Evolutionary conservation across 30 jellyfish, hydroid and myxozoan species (phyloP), one percentile per base, ranked within the genome.

Genomic region (Aurelia aurita complex sp. Pacific): DNA sequence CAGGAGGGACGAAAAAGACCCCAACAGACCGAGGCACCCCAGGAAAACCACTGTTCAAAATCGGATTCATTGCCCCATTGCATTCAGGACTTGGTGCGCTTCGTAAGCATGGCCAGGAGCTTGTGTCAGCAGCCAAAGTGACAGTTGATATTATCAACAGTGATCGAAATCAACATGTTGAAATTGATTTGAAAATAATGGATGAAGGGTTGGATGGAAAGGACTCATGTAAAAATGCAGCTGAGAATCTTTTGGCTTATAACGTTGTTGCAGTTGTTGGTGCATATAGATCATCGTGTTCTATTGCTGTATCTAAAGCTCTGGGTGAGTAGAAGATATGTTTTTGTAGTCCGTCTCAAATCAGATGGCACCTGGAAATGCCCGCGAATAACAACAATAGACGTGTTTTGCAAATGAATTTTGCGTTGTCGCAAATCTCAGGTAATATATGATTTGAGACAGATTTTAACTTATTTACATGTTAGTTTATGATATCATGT

Each of bases 1-100:
- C 99, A 8, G 97, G 99, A 14, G 95, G 97, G n/a, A 86, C 98
- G 33, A 83, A 69, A 17, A 87, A 79, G 66, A 86, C 96, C 16
- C 99, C 99, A 10, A 95, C 97, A 8, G 99, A 95, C 55, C 80
- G 94, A 66, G 97, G 99, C 2, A 86, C 91, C 34, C 97, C 99
- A 11, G 99, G 99, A 8, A 95, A 95, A 67, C 98, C 97, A 2
- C 76, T 95, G 63, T 95, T 95, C 87, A 81, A 94, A 85, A 55
- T 95, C 46, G 99, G 97, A 32, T 85, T 95, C 75, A 81, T 95
- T 80, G 89, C 99, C 11, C 99, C 99, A 5, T 77, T 82, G 51
- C 89, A 95, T 74, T 73, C 92, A 11, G 90, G 97, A 5, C 96
- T 95, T 38, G 99, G 99, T 11, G 67, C 57, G 12, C 64, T 95